These are phyloP conservation scores for Philereme vetulata DNA, from an alignment of 2,888 invertebrate genomes.

Conservation along the genomic window DNA sequence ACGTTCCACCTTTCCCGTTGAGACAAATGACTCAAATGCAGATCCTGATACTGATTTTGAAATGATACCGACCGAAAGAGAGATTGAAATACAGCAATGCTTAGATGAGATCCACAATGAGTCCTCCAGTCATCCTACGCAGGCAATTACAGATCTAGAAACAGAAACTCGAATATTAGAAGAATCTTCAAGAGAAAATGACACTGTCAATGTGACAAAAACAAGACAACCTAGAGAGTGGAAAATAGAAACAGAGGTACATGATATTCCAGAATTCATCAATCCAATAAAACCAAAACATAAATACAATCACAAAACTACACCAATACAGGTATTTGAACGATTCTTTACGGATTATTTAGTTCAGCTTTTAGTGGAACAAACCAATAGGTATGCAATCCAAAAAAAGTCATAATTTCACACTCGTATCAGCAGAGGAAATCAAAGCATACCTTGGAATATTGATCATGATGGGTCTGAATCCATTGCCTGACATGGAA, in stretches of 20 bases:
- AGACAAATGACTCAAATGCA: constrained; percentile 22
- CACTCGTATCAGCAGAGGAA: constrained; percentile 23
- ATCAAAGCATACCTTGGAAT: constrained; percentile 36
- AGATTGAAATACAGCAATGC: constrained; percentile 33
- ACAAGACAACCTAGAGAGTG: constrained; percentile 28
- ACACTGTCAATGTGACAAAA: constrained; percentile 27
- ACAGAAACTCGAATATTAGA: too few species aligned
- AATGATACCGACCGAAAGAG: constrained; percentile 6
- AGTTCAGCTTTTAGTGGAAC: constrained; percentile 27
- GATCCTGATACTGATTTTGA: too few species aligned
- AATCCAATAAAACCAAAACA: constrained; percentile 29
- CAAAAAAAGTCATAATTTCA: constrained; percentile 27
- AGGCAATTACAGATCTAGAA: too few species aligned
- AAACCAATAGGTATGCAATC: constrained; percentile 32
- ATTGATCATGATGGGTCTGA: constrained; percentile 41
- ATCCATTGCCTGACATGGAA: constrained; percentile 39
- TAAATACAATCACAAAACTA: constrained; percentile 36
- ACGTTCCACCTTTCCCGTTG: constrained; percentile 11
- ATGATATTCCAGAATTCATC: constrained; percentile 33
- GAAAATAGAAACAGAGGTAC: constrained; percentile 32
- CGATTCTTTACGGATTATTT: constrained; percentile 33
- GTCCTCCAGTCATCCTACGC: constrained; percentile 1
- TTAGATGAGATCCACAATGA: constrained; percentile 25
- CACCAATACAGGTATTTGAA: constrained; percentile 32
- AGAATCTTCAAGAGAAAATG: constrained; percentile 21